Percentiles rank a stretch among this genome's conserved stretches.
Evolutionary conservation across 2,888 invertebrate genomes (phyloP).

Genomic region (Drosophila nr. perissopoda): DNA sequence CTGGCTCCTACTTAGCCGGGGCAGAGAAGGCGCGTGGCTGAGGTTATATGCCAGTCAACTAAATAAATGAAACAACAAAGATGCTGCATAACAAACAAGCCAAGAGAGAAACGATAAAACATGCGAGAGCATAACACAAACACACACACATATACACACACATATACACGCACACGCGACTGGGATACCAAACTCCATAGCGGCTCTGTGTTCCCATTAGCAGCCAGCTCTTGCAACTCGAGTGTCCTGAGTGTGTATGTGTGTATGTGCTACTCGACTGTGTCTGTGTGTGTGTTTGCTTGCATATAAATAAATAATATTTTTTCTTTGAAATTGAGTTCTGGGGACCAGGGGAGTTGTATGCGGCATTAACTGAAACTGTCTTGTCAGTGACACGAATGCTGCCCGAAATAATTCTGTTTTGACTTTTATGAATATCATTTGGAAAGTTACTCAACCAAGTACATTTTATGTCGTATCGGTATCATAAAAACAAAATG

Average conservation of each 20-base stretch:
- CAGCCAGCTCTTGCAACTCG: slow-evolving; percentile 52
- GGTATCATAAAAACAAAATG: background rate
- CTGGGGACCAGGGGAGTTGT: slow-evolving; percentile 4
- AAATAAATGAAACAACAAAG: slow-evolving; percentile 80
- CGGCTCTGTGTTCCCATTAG: slow-evolving; percentile 57
- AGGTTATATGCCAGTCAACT: slow-evolving; percentile 81
- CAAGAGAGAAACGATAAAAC: slow-evolving; percentile 13
- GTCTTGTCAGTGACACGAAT: slow-evolving; percentile 10
- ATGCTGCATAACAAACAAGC: slow-evolving; percentile 25
- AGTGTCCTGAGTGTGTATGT: slow-evolving; percentile 43
- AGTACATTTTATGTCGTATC: background rate
- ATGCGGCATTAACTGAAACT: background rate
- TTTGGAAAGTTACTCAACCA: slow-evolving; percentile 28
- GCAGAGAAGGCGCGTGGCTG: slow-evolving; percentile 58
- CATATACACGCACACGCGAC: slow-evolving; percentile 35
- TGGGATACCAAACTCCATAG: slow-evolving; percentile 29
- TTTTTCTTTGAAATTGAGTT: slow-evolving; percentile 59
- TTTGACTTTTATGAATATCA: slow-evolving; percentile 48
- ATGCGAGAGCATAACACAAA: slow-evolving; percentile 19
- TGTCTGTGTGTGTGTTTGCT: slow-evolving; percentile 15
- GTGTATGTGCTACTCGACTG: slow-evolving; percentile 8
- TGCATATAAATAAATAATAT: slow-evolving; percentile 73
- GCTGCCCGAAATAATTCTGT: slow-evolving; percentile 22
- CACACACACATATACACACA: slow-evolving; percentile 24
- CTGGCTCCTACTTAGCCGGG: slow-evolving; percentile 64